A percentile compares a stretch with the other conserved stretches of the same genome.
Evolutionary conservation across 2,113 vertebrate genomes (phyloP).

Genomic region (Turdus rufiventris): DNA sequence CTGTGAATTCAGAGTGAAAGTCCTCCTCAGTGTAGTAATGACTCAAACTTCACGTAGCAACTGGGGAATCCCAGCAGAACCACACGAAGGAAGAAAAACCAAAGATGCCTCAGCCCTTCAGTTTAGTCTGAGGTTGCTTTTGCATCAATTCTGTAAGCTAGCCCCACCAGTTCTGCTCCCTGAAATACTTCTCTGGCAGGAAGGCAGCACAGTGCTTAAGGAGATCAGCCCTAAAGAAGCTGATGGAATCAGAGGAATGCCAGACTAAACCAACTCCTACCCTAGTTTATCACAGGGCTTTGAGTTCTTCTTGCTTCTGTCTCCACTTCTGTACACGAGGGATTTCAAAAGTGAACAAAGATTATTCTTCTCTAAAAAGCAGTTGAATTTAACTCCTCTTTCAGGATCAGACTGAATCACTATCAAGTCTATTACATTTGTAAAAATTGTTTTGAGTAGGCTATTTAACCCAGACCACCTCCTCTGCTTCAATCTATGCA

Average conservation of each 20-base stretch:
- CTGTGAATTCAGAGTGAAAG: conserved; percentile 25
- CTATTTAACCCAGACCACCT: neutral
- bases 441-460: neutral
- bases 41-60: conserved; percentile 1
- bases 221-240: neutral
- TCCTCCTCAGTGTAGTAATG: neutral
- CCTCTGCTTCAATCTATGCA: neutral
- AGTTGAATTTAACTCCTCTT: neutral
- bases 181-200: neutral
- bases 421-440: fast-evolving
- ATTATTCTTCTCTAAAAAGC: neutral
- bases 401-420: neutral
- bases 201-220: neutral
- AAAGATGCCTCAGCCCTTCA: neutral
- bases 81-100: conserved; percentile 28
- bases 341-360: neutral
- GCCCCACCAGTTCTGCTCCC: conserved; percentile 4
- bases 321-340: neutral
- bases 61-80: conserved; percentile 46
- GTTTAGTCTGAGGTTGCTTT: neutral
- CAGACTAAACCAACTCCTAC: neutral
- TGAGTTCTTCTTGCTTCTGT: neutral
- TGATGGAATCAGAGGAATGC: neutral
- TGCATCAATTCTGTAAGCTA: neutral
- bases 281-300: neutral